phyloP scores from a whole-genome alignment of 2,888 invertebrate species.

The Entomobrya proxima region DNA sequence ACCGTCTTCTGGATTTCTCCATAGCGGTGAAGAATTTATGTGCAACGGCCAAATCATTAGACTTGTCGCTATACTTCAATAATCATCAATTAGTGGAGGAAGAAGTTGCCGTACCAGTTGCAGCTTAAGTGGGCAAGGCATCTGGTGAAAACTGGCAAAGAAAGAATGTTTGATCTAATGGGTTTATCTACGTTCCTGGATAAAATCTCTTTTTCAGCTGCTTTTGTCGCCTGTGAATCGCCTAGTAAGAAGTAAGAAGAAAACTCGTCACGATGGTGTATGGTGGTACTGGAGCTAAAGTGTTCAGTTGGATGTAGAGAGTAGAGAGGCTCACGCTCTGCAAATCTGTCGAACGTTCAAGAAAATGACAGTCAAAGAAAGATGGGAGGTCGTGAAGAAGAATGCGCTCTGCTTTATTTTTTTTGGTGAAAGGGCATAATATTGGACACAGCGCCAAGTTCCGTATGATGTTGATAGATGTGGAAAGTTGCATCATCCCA shows the following conservation, averaged over 20 bases:
- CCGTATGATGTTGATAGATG: constrained; percentile 16
- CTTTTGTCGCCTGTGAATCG: background rate
- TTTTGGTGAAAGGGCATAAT: background rate
- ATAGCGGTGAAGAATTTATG: background rate
- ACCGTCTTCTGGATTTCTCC: background rate
- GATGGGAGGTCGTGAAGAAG: too few species aligned
- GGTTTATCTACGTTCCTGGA: background rate
- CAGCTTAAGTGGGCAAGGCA: background rate
- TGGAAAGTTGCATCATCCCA: background rate
- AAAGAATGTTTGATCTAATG: too few species aligned
- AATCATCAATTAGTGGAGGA: background rate
- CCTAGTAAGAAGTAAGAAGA: too few species aligned
- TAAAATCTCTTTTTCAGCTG: background rate
- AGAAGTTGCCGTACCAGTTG: background rate
- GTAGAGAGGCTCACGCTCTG: too few species aligned
- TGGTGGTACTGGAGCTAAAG: too few species aligned
- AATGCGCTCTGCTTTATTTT: constrained; percentile 32
- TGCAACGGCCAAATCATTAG: background rate
- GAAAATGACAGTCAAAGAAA: too few species aligned
- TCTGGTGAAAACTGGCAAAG: background rate
- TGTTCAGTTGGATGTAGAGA: too few species aligned
- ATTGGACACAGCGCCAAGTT: background rate
- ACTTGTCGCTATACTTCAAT: background rate
- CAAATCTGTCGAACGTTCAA: too few species aligned
- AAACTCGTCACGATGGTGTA: too few species aligned